Percentiles rank a stretch among this genome's conserved stretches.
Conservation (phyloP, 2,797 vertebrate species). For the Sebastes taczanowskii region DNA sequence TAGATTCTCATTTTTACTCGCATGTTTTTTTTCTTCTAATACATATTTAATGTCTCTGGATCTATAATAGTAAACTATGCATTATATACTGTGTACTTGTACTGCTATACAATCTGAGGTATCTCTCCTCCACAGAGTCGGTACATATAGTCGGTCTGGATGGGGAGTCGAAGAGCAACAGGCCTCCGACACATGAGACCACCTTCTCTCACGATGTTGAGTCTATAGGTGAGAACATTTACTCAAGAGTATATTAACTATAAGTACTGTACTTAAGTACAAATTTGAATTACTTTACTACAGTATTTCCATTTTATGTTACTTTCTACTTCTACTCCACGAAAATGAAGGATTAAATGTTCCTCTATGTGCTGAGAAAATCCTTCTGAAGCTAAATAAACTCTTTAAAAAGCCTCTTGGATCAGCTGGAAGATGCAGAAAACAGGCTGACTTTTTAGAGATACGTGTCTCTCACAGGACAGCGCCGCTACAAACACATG, state of each 20-base stretch:
- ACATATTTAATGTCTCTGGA: too few species aligned
- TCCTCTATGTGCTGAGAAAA: not conserved
- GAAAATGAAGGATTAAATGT: not conserved
- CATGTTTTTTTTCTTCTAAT: too few species aligned
- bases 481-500: too few species aligned
- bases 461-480: too few species aligned
- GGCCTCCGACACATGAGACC: constrained; percentile 66
- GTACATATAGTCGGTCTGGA: constrained; percentile 84
- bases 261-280: not conserved
- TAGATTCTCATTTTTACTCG: too few species aligned
- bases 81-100: not conserved
- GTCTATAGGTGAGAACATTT: constrained; percentile 84
- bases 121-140: constrained; percentile 65
- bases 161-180: constrained; percentile 75
- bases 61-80: not conserved
- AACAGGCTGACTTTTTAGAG: too few species aligned
- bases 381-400: not conserved
- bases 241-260: not conserved
- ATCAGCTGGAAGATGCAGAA: too few species aligned
- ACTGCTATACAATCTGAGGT: not conserved
- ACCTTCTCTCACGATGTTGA: constrained; percentile 83
- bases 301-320: not conserved
- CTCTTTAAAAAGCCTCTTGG: not conserved
- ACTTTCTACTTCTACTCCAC: not conserved
- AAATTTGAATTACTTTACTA: not conserved